Evolutionary conservation across 2,113 vertebrate species (phyloP), one percentile per base, ranked within the genome.

Genomic region (Taxidea taxus): DNA sequence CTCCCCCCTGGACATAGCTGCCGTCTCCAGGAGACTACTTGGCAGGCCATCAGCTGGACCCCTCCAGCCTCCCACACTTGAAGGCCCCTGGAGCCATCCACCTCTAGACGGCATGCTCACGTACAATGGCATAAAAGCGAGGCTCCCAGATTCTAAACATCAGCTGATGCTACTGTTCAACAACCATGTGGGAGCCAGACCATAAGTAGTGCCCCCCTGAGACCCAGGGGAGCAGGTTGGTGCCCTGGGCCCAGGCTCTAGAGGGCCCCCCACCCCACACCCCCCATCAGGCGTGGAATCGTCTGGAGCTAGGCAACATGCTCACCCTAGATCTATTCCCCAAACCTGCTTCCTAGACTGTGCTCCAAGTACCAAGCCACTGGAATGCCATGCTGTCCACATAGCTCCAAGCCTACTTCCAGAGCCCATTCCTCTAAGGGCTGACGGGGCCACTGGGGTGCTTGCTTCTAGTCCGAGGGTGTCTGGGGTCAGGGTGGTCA

Each of bases 261-360:
- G 58, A 25, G 4, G 23, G 20, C 15, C 49, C 0, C 0, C 21
- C 49, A 0, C 0, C 39, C 25, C 54, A 14, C 54, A 14, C 3
- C 15, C 12, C 8, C 56, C 51, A 14, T 4, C 29, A 54, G 37
- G n/a, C 58, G 6, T 4, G 20, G 11, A 51, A 25, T 44, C 56
- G 23, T 21, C 39, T 29, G 2, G 29, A 47, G 14, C 42, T 27
- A 81, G 44, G 34, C 56, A 64, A 1, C 29, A 2, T 3, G 6
- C 29, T 14, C 42, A 29, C 29, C 54, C 34, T 58, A 68, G 78
- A 56, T 18, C 66, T 39, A 3, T 10, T 8, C 7, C 20, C 34
- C 29, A 5, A 4, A 9, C 44, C 29, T 1, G 0, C 0, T 14
- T 9, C 8, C 54, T 31, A 37, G 31, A 68, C 15, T 7, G 16